Conservation (phyloP, 2,113 vertebrate genomes). For the Salvelinus sp. region DNA sequence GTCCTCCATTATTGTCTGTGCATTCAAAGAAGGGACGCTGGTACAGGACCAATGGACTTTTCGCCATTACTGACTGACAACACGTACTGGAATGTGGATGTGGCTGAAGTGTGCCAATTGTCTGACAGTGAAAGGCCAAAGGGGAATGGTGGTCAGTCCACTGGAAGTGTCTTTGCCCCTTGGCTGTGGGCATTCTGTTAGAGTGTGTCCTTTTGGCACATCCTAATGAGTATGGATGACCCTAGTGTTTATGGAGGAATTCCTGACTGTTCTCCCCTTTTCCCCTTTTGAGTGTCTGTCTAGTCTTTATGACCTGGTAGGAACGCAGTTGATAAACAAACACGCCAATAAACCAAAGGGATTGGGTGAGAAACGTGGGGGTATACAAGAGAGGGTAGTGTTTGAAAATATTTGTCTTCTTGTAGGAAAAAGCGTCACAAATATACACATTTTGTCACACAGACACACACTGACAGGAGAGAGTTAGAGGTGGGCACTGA, state of each 20-base stretch:
- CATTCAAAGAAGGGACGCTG: neutral
- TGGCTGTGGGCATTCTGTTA: neutral
- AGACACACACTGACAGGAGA: slow-evolving; percentile 22
- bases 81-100: neutral
- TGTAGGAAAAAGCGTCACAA: neutral
- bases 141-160: neutral
- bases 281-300: slow-evolving; percentile 46
- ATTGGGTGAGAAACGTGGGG: slow-evolving; percentile 27
- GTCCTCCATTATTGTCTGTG: neutral
- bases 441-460: neutral
- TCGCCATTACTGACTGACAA: slow-evolving; percentile 7
- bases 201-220: neutral
- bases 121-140: neutral
- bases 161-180: slow-evolving; percentile 3
- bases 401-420: neutral
- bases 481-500: too few species aligned
- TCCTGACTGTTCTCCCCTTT: slow-evolving; percentile 57
- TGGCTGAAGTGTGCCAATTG: neutral
- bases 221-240: slow-evolving; percentile 39
- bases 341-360: slow-evolving; percentile 52
- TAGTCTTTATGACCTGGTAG: slow-evolving; percentile 57
- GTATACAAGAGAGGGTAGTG: slow-evolving; percentile 10
- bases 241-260: slow-evolving; percentile 64
- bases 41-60: slow-evolving; percentile 8
- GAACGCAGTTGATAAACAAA: slow-evolving; percentile 61